Base-by-base conservation (phyloP, 2,888 invertebrate species). In the Anaspis maculata region DNA sequence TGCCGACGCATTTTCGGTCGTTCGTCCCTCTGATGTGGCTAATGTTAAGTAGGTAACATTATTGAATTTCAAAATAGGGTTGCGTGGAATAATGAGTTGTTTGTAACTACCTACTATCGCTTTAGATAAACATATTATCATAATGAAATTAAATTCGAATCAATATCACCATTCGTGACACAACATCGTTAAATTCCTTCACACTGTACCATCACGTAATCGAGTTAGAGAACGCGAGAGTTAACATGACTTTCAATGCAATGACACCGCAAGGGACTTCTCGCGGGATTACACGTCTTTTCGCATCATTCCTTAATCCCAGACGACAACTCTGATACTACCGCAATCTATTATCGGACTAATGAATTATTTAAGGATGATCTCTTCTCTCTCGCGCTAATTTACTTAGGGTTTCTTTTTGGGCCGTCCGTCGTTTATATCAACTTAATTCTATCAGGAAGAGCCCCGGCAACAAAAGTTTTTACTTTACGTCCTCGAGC, bases 291-390 rank as follows among this genome's bases (percentile, higher is more conserved):
- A 49, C 44, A 46, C 47, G 51, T 48, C 52, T 45, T 49, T 45
- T 47, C 44, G 43, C 42, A 45, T 49, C 48, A 47, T 47, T 44
- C 42, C 36, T 39, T 50, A 51, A 53, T 54, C 49, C 49, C 33
- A 38, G 43, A 46, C 49, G 53, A 50, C 52, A 51, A 46, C 45
- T 42, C 42, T 42, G 42, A 41, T 45, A 30, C 40, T 24, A 42
- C 40, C 38, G 44, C 50, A 46, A 52, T 51, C 51, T 46, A 51
- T 50, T 51, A 51, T 47, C 44, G 41, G 42, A 36, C 42, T 50
- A 51, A 52, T 52, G 49, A 52, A 52, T 42, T 44, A 46, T 45
- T 44, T 45, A 45, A 24, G 37, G 32, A 32, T 42, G 34, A 46
- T 39, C 39, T 23, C 19, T 9, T 37, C 32, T 24, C 30, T 7